A percentile compares a stretch with the other conserved stretches of the same genome.
Conservation (phyloP, 2,888 invertebrate genomes). For the Chelonus formosanus region DNA sequence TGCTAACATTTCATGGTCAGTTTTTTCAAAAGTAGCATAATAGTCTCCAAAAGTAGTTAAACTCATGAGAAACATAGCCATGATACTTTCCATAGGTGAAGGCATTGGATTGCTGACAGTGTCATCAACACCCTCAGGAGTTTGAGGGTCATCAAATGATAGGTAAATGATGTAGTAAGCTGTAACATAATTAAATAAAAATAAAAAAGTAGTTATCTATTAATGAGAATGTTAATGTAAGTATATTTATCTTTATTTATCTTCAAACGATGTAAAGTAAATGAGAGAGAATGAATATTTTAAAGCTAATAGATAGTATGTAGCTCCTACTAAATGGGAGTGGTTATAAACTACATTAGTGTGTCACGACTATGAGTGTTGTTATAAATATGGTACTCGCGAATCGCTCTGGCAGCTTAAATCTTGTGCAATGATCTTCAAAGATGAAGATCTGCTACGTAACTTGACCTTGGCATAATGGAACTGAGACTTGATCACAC, state of each 20-base stretch:
- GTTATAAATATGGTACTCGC: too few relatives aligned
- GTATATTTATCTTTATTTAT: slow-evolving; percentile 2
- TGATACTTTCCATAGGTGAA: slow-evolving; percentile 91
- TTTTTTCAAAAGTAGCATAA: slow-evolving; percentile 88
- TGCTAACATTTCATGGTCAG: slow-evolving; percentile 87
- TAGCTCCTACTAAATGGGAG: background rate
- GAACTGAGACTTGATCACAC: slow-evolving; percentile 16
- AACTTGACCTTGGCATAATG: slow-evolving; percentile 50
- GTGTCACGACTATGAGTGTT: too few relatives aligned
- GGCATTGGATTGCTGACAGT: slow-evolving; percentile 87
- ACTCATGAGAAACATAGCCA: slow-evolving; percentile 99
- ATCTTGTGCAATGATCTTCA: slow-evolving; percentile 35
- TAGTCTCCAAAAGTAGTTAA: slow-evolving; percentile 96
- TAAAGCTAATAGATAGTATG: background rate
- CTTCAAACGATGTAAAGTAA: too few relatives aligned
- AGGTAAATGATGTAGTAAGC: slow-evolving; percentile 92
- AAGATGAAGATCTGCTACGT: slow-evolving; percentile 38
- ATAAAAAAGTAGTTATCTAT: background rate
- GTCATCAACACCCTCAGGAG: slow-evolving; percentile 84
- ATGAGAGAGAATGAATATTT: slow-evolving; percentile 3
- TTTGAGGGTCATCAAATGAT: slow-evolving; percentile 85
- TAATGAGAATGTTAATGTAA: slow-evolving; percentile 9
- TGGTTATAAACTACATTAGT: too few relatives aligned
- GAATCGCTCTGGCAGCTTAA: background rate
- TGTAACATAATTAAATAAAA: slow-evolving; percentile 58